Percentiles rank a stretch among this genome's conserved stretches.
Conservation (phyloP, 2,888 invertebrate genomes). For the Drosophila subsilvestris region DNA sequence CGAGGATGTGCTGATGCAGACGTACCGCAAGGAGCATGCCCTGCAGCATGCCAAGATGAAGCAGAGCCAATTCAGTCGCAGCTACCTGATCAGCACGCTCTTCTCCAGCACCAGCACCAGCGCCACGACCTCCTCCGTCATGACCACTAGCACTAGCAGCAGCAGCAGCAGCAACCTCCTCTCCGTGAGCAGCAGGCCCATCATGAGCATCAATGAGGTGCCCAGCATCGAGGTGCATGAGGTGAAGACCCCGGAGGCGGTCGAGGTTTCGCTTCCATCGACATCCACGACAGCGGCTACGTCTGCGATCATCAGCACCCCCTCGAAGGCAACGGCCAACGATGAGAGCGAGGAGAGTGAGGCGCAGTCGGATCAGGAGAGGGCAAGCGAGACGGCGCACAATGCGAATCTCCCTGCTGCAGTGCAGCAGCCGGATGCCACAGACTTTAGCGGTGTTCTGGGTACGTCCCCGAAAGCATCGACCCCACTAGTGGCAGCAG, state of each 20-base stretch:
- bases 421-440: slow-evolving; percentile 80
- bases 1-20: slow-evolving; percentile 89
- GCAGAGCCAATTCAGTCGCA: slow-evolving; percentile 86
- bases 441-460: slow-evolving; percentile 81
- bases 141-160: slow-evolving; percentile 39
- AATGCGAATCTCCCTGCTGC: slow-evolving; percentile 79
- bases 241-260: slow-evolving; percentile 56
- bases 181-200: slow-evolving; percentile 38
- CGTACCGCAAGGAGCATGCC: slow-evolving; percentile 90
- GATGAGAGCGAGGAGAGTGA: slow-evolving; percentile 64
- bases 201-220: slow-evolving; percentile 50
- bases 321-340: background rate
- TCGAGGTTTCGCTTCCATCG: slow-evolving; percentile 10
- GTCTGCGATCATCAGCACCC: background rate
- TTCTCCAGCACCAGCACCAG: slow-evolving; percentile 33
- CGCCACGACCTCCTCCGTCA: slow-evolving; percentile 12
- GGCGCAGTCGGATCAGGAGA: slow-evolving; percentile 61
- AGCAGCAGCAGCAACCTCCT: slow-evolving; percentile 34
- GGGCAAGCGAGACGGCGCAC: slow-evolving; percentile 66
- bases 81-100: slow-evolving; percentile 36
- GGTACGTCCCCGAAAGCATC: slow-evolving; percentile 45
- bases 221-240: slow-evolving; percentile 71
- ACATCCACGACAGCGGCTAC: background rate
- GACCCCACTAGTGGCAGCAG: background rate
- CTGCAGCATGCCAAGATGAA: slow-evolving; percentile 89